Conservation (phyloP, 2,113 vertebrate genomes). For the Tenrec ecaudatus region DNA sequence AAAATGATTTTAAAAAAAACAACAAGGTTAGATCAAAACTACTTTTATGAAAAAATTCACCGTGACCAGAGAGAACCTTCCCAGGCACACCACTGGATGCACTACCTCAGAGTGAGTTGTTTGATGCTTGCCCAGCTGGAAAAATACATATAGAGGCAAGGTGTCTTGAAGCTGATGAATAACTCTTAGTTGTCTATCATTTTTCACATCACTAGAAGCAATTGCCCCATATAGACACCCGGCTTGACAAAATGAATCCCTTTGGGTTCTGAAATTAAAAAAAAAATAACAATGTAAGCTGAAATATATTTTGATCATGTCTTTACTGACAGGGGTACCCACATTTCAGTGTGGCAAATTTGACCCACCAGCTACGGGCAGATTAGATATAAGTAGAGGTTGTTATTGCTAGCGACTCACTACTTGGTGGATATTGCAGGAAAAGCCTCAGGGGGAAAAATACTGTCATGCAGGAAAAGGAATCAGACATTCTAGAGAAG, state of each 20-base stretch:
- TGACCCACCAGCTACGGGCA: slow-evolving; percentile 1
- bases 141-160: neutral
- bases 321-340: neutral
- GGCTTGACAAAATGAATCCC: neutral
- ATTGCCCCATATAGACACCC: neutral
- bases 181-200: neutral
- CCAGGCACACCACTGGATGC: too few species aligned
- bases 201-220: neutral
- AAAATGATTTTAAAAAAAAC: too few species aligned
- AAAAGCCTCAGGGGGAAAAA: neutral
- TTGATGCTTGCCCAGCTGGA: too few species aligned
- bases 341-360: slow-evolving; percentile 26
- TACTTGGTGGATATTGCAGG: neutral
- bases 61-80: too few species aligned
- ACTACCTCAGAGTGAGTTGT: too few species aligned
- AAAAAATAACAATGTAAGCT: neutral
- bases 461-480: neutral
- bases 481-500: too few species aligned
- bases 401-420: neutral
- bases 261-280: slow-evolving; percentile 19
- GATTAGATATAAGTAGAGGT: neutral
- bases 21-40: too few species aligned
- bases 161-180: neutral
- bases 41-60: too few species aligned
- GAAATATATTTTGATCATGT: slow-evolving; percentile 1